phyloP scores from a whole-genome alignment of 2,113 vertebrate species.

The Herpailurus yagouaroundi region DNA sequence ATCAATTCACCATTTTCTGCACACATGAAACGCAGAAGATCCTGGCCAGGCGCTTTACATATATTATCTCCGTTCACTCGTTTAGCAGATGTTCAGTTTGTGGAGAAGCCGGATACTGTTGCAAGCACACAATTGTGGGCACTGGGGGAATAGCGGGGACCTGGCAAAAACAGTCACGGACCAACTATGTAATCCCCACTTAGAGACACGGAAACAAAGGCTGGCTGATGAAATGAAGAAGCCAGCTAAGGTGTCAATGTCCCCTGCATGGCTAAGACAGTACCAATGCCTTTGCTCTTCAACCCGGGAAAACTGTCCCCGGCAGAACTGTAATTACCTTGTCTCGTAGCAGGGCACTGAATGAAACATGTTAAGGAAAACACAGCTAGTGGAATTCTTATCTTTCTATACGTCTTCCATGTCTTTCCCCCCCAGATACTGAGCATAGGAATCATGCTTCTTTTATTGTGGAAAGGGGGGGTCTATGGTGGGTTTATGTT shows the following conservation, averaged over 20 bases:
- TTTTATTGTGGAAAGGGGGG: background rate
- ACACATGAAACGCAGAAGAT: background rate
- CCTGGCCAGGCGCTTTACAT: rapidly evolving
- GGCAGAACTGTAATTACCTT: background rate
- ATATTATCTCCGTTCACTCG: too few relatives aligned
- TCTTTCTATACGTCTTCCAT: background rate
- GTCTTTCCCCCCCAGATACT: background rate
- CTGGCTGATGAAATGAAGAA: background rate
- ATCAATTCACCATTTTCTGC: background rate
- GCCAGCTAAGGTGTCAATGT: background rate
- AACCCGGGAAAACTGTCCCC: background rate
- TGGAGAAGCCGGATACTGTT: background rate
- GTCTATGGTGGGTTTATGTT: background rate
- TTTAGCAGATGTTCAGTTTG: background rate
- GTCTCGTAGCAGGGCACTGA: too few relatives aligned
- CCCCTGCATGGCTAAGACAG: too few relatives aligned
- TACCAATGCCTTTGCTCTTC: background rate
- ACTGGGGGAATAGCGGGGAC: background rate
- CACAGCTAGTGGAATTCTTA: too few relatives aligned
- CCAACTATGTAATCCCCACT: background rate
- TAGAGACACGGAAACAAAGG: background rate
- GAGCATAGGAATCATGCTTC: background rate
- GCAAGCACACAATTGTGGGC: background rate
- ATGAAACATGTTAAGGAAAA: background rate
- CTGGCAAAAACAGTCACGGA: background rate